These are phyloP conservation scores for Xenopus borealis DNA, from an alignment of 2,113 vertebrate species.

Conservation along the genomic window DNA sequence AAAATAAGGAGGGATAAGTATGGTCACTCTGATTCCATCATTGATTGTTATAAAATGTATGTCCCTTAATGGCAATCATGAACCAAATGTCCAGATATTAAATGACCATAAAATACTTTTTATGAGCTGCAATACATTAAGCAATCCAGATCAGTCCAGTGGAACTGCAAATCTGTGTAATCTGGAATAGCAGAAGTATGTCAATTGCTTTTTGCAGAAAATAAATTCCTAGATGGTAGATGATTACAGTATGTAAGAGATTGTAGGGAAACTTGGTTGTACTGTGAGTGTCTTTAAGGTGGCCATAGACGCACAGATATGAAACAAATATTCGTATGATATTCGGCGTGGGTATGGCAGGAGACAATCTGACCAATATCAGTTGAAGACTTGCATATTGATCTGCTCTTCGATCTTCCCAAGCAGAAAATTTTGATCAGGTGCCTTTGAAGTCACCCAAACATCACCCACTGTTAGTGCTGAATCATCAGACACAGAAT, in stretches of 20 bases:
- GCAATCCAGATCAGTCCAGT: slow-evolving; percentile 1
- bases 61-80: background rate
- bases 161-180: slow-evolving; percentile 9
- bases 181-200: slow-evolving; percentile 9
- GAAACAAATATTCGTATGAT: too few species aligned
- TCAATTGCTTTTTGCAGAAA: background rate
- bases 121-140: slow-evolving; percentile 29
- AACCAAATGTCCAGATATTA: slow-evolving; percentile 20
- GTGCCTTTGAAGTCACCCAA: too few species aligned
- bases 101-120: slow-evolving; percentile 30
- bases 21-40: background rate
- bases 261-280: background rate
- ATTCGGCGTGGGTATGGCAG: too few species aligned
- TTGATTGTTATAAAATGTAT: slow-evolving; percentile 1
- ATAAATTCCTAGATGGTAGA: slow-evolving; percentile 21
- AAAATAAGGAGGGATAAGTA: background rate
- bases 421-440: too few species aligned
- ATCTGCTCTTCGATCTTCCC: too few species aligned
- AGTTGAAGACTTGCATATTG: too few species aligned
- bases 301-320: too few species aligned
- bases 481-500: too few species aligned
- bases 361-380: too few species aligned
- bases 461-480: too few species aligned
- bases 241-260: background rate
- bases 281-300: too few species aligned